phyloP scores from a whole-genome alignment of 2,888 invertebrate genomes.

The Antheraea assamensis region DNA sequence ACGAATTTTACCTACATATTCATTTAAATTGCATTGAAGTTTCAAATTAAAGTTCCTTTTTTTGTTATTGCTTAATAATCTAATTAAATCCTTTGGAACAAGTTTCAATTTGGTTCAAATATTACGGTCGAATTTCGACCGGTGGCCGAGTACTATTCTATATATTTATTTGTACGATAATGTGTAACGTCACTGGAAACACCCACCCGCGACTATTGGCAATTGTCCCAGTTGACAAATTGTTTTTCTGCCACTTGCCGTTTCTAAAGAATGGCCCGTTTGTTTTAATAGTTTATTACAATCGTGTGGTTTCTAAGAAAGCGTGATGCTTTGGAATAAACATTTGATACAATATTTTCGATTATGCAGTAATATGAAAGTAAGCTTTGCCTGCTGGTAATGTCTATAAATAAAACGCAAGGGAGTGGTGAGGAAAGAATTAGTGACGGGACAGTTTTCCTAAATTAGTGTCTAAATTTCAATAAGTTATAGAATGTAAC shows the following conservation, averaged over 20 bases:
- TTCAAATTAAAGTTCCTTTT: too few relatives aligned
- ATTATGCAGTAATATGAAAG: background rate
- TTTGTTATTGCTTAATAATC: too few relatives aligned
- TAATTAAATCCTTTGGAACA: too few relatives aligned
- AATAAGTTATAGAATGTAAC: too few relatives aligned
- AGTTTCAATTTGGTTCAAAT: too few relatives aligned
- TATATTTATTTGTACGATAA: background rate
- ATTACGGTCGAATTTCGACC: too few relatives aligned
- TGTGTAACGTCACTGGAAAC: conserved; percentile 51
- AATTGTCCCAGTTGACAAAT: conserved; percentile 58
- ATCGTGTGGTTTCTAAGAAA: background rate
- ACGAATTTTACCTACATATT: too few relatives aligned
- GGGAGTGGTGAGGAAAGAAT: background rate
- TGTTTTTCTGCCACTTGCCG: conserved; percentile 42
- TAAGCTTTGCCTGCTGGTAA: background rate
- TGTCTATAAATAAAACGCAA: background rate
- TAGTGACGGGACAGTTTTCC: background rate
- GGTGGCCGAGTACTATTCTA: background rate
- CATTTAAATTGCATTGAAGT: too few relatives aligned
- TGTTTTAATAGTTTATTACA: background rate
- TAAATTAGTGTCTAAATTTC: too few relatives aligned
- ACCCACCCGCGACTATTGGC: conserved; percentile 47
- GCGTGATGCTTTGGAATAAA: background rate
- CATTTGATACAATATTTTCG: background rate
- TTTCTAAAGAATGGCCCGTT: conserved; percentile 21